A percentile compares a stretch with the other conserved stretches of the same genome.
phyloP scores from a whole-genome alignment of 2,888 invertebrate genomes.

The Phragmatobia fuliginosa region DNA sequence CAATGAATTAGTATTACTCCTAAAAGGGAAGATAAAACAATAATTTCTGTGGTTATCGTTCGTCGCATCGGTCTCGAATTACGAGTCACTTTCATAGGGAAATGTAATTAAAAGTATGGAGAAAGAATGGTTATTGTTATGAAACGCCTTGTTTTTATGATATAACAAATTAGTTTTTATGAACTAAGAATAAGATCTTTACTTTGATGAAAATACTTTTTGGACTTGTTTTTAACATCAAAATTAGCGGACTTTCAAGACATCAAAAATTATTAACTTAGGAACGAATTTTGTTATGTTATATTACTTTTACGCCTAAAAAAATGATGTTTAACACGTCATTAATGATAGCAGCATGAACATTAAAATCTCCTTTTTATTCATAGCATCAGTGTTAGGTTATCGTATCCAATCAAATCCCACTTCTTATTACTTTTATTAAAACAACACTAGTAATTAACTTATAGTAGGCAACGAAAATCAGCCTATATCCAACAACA shows the following conservation, averaged over 20 bases:
- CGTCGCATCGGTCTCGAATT: neutral
- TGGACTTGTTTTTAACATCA: too few species aligned
- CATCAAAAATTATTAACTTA: too few species aligned
- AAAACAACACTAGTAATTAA: neutral
- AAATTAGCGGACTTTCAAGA: too few species aligned
- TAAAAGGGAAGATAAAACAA: neutral
- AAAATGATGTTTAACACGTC: too few species aligned
- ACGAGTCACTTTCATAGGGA: slow-evolving; percentile 30
- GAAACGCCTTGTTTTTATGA: slow-evolving; percentile 14
- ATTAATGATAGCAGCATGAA: too few species aligned
- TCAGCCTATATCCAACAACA: neutral
- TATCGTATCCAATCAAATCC: too few species aligned
- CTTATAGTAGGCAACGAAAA: neutral
- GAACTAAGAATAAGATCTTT: too few species aligned
- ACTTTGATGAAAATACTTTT: too few species aligned
- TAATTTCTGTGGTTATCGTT: neutral
- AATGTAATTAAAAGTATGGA: slow-evolving; percentile 17
- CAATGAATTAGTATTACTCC: neutral
- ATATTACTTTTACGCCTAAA: neutral
- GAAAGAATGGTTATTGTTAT: slow-evolving; percentile 14
- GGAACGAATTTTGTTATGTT: neutral
- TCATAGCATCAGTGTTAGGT: too few species aligned
- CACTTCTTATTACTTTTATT: too few species aligned
- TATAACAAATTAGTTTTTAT: too few species aligned
- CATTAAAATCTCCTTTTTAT: too few species aligned